Evolutionary conservation across 2,113 vertebrate genomes (phyloP).

Genomic region (Erythrolamprus reginae): DNA sequence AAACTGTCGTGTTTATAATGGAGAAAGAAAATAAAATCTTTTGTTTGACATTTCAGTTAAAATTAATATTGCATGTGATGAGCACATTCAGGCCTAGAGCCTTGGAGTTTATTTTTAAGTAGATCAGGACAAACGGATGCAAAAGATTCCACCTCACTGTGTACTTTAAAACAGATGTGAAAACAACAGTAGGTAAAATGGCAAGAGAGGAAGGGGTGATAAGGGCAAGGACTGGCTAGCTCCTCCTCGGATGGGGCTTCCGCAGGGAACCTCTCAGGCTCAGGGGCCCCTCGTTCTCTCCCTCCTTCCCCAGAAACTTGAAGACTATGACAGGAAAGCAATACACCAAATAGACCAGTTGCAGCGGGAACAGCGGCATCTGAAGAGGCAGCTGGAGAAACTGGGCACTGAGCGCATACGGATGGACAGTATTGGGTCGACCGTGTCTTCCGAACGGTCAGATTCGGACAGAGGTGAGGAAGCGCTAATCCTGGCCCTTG

Average conservation of each 20-base stretch:
- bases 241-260: too few species aligned
- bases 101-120: neutral
- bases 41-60: neutral
- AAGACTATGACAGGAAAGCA: conserved; percentile 85
- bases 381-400: conserved; percentile 89
- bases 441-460: conserved; percentile 79
- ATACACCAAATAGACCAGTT: conserved; percentile 90
- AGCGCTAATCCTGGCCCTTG: neutral
- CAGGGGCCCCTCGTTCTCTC: rapidly evolving
- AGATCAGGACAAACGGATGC: neutral
- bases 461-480: conserved; percentile 87
- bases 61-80: neutral
- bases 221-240: too few species aligned
- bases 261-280: too few species aligned
- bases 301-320: conserved; percentile 76
- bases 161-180: neutral
- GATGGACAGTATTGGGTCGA: conserved; percentile 86
- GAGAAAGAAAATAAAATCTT: neutral
- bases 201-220: neutral
- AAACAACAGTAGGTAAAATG: neutral
- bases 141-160: neutral
- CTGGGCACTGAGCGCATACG: conserved; percentile 85
- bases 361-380: conserved; percentile 87
- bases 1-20: neutral
- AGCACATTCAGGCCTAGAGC: neutral